Percentiles rank a stretch among this genome's conserved stretches.
Evolutionary conservation across 2,888 invertebrate genomes (phyloP).

Genomic region (Aquatica leii): DNA sequence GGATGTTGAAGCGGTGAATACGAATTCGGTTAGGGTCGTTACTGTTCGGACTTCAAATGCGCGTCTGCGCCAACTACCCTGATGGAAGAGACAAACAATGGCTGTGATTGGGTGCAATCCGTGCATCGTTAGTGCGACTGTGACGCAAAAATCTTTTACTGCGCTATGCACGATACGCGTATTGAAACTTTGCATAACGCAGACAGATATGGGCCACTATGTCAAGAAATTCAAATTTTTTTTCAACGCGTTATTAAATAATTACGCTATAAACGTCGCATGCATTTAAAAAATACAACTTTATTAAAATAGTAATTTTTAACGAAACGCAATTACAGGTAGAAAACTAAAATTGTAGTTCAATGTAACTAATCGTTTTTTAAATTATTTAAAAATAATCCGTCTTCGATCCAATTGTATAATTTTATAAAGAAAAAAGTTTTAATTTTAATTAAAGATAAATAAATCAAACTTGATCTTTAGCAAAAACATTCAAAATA

Average conservation of each 20-base stretch:
- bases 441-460: too few relatives aligned
- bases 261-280: neutral
- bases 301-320: too few relatives aligned
- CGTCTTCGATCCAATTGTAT: too few relatives aligned
- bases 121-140: constrained; percentile 58
- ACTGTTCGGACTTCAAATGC: constrained; percentile 60
- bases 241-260: neutral
- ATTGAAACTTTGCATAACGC: constrained; percentile 31
- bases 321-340: too few relatives aligned
- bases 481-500: too few relatives aligned
- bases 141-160: constrained; percentile 46
- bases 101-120: constrained; percentile 62
- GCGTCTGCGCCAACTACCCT: constrained; percentile 53
- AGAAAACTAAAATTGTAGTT: too few relatives aligned
- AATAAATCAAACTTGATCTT: too few relatives aligned
- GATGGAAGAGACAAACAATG: constrained; percentile 57
- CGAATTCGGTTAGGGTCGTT: constrained; percentile 55
- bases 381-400: too few relatives aligned
- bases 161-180: constrained; percentile 36
- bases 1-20: constrained; percentile 58
- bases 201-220: constrained; percentile 32
- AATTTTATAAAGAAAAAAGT: too few relatives aligned
- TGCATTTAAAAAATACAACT: too few relatives aligned
- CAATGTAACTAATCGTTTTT: too few relatives aligned
- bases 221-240: constrained; percentile 29